Evolutionary conservation across 2,888 invertebrate species (phyloP), one percentile per base, ranked within the genome.

Genomic region (Dryobota labecula): DNA sequence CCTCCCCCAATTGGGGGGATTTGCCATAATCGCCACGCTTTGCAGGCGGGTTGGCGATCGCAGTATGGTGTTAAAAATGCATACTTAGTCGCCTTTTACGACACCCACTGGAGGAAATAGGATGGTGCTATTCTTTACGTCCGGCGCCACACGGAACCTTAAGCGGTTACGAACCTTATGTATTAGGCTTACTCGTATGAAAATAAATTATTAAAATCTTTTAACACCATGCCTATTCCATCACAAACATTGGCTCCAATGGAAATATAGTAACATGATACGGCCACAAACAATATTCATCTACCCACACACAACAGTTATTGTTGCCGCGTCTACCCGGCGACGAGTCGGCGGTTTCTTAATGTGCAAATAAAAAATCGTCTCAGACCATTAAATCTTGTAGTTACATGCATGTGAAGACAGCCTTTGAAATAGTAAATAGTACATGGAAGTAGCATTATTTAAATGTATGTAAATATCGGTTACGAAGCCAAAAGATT

Each of bases 361-460:
- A 89, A 92, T 89, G 87, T 86, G 91, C 92, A 82, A 91, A 91
- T 91, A 91, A 89, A 90, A 89, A 90, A 88, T 87, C 78, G 86
- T 83, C 83, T 83, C 66, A 74, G 72, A 72, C 71, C 71, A 75
- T 81, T 85, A 80, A 80, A 84, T 85, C 77, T 80, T 78, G 72
- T 79, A 73, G 58, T 58, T 67, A 84, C 80, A 75, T 67, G 78
- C 51, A 64, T 61, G 76, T 80, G 86, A 80, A 70, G 72, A 85
- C 83, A 84, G 73, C 41, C 41, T n/a, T 65, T 36, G 45, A 41
- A 68, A 80, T 70, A 69, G 51, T 72, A 36, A 65, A 18, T 41
- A 62, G 61, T 78, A 80, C 78, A 74, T 81, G 64, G 78, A 78
- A 80, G 82, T 70, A 81, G 82, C 78, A 78, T 78, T 80, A 80